Evolutionary conservation across 2,113 vertebrate genomes (phyloP).

Genomic region (Felis chaus): DNA sequence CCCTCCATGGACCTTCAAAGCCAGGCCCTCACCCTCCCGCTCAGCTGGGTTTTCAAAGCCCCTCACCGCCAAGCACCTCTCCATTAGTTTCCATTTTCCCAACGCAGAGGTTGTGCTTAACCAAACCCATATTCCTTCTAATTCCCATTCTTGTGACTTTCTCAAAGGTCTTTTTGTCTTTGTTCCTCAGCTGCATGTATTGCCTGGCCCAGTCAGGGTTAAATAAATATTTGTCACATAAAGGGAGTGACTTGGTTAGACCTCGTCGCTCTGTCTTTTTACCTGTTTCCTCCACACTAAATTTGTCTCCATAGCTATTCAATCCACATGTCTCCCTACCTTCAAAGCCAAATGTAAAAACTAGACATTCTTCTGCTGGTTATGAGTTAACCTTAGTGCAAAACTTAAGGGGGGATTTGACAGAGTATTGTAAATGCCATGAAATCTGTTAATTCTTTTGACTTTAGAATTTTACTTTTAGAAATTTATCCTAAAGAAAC

Average conservation of each 20-base stretch:
- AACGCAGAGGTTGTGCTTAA: neutral
- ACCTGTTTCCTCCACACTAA: neutral
- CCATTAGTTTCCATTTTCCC: neutral
- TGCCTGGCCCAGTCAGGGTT: neutral
- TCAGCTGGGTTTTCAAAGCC: neutral
- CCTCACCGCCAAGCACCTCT: neutral
- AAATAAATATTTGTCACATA: neutral
- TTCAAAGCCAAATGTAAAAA: neutral
- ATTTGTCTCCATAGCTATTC: neutral
- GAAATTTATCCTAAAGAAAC: conserved; percentile 20
- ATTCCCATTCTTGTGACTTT: neutral
- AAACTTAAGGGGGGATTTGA: neutral
- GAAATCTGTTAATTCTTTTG: neutral
- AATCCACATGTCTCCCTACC: neutral
- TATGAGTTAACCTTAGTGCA: neutral
- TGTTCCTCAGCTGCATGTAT: neutral
- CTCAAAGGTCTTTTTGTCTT: neutral
- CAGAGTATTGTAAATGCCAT: neutral
- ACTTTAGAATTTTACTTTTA: neutral
- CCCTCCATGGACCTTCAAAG: neutral
- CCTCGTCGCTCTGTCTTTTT: neutral
- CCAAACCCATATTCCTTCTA: neutral
- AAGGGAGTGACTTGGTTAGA: neutral
- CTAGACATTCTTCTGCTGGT: neutral
- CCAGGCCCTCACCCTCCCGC: neutral